These are phyloP conservation scores for Antheraea assamensis DNA, from an alignment of 2,888 invertebrate species.

Conservation along the genomic window DNA sequence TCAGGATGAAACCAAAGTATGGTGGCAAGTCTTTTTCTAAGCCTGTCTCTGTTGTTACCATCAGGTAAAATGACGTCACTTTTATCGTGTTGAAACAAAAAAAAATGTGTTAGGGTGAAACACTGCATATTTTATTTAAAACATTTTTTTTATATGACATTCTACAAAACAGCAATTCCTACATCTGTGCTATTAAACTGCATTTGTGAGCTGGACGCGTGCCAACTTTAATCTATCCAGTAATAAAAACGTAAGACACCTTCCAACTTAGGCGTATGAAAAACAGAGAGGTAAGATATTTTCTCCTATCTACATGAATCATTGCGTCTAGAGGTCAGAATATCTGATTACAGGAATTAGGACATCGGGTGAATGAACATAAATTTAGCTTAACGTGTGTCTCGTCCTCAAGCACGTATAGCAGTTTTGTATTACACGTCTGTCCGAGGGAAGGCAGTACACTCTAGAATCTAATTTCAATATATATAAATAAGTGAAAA, in stretches of 20 bases:
- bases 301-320: neutral
- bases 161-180: neutral
- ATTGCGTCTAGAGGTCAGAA: neutral
- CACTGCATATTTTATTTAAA: neutral
- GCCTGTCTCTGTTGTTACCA: no score
- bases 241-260: slow-evolving; percentile 6
- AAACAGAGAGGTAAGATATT: neutral
- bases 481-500: no score
- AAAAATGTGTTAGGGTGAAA: no score
- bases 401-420: neutral
- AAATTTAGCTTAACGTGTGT: neutral
- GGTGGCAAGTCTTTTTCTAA: no score
- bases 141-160: neutral
- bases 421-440: neutral
- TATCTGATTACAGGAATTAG: neutral
- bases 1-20: no score
- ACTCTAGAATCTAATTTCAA: no score
- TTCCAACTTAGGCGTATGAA: neutral
- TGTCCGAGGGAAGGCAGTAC: neutral
- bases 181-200: slow-evolving; percentile 1
- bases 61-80: no score
- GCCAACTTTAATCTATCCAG: neutral
- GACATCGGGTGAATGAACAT: neutral
- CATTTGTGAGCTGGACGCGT: neutral
- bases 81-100: no score